A percentile compares a stretch with the other conserved stretches of the same genome.
These are phyloP conservation scores for Zosterops borbonicus DNA, from an alignment of 2,113 vertebrate genomes.

Conservation along the genomic window DNA sequence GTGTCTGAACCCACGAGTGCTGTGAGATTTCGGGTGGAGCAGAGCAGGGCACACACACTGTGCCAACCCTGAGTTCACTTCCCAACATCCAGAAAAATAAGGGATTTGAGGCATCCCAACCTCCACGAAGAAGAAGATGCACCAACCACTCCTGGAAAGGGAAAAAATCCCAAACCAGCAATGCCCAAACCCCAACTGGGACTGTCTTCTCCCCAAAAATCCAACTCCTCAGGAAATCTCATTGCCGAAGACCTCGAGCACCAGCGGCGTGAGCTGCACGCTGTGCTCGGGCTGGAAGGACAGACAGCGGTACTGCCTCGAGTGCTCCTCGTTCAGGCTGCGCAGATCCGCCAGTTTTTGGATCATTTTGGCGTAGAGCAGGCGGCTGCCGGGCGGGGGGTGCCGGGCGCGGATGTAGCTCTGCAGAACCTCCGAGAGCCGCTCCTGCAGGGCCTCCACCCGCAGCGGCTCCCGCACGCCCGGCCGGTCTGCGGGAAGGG, in stretches of 20 bases:
- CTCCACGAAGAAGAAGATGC: not conserved
- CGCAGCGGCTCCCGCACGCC: constrained; percentile 87
- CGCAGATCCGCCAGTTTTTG: constrained; percentile 95
- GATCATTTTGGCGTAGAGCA: constrained; percentile 97
- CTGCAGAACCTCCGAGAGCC: constrained; percentile 88
- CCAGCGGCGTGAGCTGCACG: constrained; percentile 95
- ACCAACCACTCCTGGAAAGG: not conserved
- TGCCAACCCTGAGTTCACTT: accelerated
- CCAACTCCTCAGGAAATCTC: constrained; percentile 83
- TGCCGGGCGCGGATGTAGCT: constrained; percentile 91
- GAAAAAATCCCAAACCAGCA: too few species aligned
- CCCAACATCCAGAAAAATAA: not conserved
- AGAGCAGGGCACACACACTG: not conserved
- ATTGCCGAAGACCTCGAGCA: constrained; percentile 94
- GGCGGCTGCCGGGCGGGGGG: constrained; percentile 78
- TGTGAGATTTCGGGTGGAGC: not conserved
- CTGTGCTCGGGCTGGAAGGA: constrained; percentile 92
- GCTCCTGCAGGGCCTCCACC: constrained; percentile 91
- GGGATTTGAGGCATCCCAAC: not conserved
- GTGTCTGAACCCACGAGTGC: not conserved
- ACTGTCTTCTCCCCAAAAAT: not conserved
- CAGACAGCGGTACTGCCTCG: constrained; percentile 92
- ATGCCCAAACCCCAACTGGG: not conserved
- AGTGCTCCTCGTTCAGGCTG: constrained; percentile 97
- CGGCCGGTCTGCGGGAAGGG: constrained; percentile 70